A percentile compares a stretch with the other conserved stretches of the same genome.
Conservation (phyloP, 1,140 invertebrate genomes). For the Thaumetopoea pityocampa region DNA sequence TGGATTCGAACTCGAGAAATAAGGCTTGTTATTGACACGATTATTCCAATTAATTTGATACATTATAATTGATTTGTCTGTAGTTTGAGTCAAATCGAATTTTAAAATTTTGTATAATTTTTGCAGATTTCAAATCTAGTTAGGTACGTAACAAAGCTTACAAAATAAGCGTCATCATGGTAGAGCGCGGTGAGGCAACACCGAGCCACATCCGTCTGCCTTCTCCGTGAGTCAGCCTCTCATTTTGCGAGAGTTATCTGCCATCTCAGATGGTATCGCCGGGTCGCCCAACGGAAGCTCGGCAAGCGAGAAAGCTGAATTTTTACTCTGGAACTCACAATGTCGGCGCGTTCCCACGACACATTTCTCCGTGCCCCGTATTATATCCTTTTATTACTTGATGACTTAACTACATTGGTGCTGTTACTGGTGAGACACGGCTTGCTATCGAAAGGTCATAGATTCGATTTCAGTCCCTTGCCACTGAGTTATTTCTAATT, state of each 20-base stretch:
- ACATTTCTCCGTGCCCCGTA: constrained; percentile 20
- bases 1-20: too few species aligned
- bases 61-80: too few species aligned
- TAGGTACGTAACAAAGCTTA: too few species aligned
- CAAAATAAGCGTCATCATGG: constrained; percentile 14
- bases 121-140: too few species aligned
- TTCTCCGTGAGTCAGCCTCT: constrained; percentile 46
- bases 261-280: constrained; percentile 53
- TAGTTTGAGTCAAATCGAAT: too few species aligned
- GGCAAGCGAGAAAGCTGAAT: constrained; percentile 56
- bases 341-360: constrained; percentile 44
- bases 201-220: constrained; percentile 26
- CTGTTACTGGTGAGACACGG: not conserved
- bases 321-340: constrained; percentile 56
- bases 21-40: too few species aligned
- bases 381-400: too few species aligned
- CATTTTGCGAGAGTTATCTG: constrained; percentile 44
- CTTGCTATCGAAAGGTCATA: too few species aligned
- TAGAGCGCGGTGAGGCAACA: constrained; percentile 18
- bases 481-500: too few species aligned
- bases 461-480: too few species aligned
- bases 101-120: not conserved
- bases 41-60: too few species aligned
- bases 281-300: constrained; percentile 49
- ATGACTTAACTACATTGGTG: not conserved